These are phyloP conservation scores for Poeciliopsis occidentalis DNA, from an alignment of 2,113 vertebrate species.

Conservation along the genomic window DNA sequence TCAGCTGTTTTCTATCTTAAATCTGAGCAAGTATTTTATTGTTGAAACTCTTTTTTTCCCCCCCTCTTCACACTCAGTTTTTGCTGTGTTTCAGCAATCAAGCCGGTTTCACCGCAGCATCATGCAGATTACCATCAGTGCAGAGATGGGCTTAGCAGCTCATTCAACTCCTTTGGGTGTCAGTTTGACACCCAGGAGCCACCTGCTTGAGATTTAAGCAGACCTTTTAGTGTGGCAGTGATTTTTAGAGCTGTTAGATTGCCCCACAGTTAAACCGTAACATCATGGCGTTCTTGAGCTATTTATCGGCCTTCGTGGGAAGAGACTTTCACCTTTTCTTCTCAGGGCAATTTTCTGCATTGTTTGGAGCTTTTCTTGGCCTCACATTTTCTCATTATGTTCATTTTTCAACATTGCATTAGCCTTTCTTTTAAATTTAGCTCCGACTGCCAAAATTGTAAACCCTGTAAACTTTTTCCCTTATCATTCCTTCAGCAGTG, in stretches of 20 bases:
- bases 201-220: slow-evolving; percentile 35
- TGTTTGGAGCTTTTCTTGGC: not conserved
- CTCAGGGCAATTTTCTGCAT: not conserved
- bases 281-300: not conserved
- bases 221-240: slow-evolving; percentile 49
- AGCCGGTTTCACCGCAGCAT: not conserved
- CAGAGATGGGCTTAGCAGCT: not conserved
- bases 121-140: slow-evolving; percentile 26
- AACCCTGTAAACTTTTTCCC: slow-evolving; percentile 39
- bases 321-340: slow-evolving; percentile 13
- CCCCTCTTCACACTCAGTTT: not conserved
- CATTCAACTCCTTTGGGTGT: not conserved
- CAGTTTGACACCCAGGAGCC: slow-evolving; percentile 29
- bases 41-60: not conserved
- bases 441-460: slow-evolving; percentile 31
- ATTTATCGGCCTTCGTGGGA: slow-evolving; percentile 8
- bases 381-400: not conserved
- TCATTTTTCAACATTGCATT: not conserved
- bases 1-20: slow-evolving; percentile 29
- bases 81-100: not conserved
- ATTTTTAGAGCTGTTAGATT: slow-evolving; percentile 47
- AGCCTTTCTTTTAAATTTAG: slow-evolving; percentile 1
- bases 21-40: slow-evolving; percentile 15
- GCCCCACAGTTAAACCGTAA: slow-evolving; percentile 43
- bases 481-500: slow-evolving; percentile 30